Percentiles rank a stretch among this genome's conserved stretches.
Conservation (phyloP, 2,113 vertebrate genomes). For the Oryzias javanicus region DNA sequence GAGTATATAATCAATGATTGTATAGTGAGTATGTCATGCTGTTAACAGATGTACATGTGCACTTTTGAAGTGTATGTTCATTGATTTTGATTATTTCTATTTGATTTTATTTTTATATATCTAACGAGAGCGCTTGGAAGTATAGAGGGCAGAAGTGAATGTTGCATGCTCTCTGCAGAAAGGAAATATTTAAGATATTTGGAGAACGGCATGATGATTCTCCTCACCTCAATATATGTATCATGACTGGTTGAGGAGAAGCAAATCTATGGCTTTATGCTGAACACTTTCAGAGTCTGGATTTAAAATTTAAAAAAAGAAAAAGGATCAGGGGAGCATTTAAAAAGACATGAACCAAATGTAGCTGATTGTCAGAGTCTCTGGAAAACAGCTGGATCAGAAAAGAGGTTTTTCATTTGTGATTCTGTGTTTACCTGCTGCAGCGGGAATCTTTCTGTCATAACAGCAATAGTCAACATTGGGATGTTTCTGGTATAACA, state of each 20-base stretch:
- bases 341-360: slow-evolving; percentile 15
- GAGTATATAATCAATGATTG: slow-evolving; percentile 78
- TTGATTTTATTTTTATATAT: slow-evolving; percentile 72
- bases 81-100: slow-evolving; percentile 68
- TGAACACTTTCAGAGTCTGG: slow-evolving; percentile 28
- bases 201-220: slow-evolving; percentile 29
- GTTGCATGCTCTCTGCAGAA: slow-evolving; percentile 64
- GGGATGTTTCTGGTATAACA: slow-evolving; percentile 45
- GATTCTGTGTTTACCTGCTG: slow-evolving; percentile 15
- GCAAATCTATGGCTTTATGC: slow-evolving; percentile 24
- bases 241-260: slow-evolving; percentile 24
- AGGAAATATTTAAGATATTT: slow-evolving; percentile 52
- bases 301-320: neutral
- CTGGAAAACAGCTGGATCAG: slow-evolving; percentile 13
- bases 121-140: slow-evolving; percentile 64
- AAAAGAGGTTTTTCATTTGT: slow-evolving; percentile 19
- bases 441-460: slow-evolving; percentile 31
- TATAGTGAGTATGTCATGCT: slow-evolving; percentile 80
- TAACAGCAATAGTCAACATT: slow-evolving; percentile 75
- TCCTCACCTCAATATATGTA: slow-evolving; percentile 36
- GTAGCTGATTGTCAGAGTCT: slow-evolving; percentile 28
- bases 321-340: neutral
- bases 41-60: slow-evolving; percentile 78
- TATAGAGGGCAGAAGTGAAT: slow-evolving; percentile 56
- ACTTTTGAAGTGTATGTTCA: slow-evolving; percentile 71